These are phyloP conservation scores for Labrus mixtus DNA, from an alignment of 2,113 vertebrate species.

Conservation along the genomic window DNA sequence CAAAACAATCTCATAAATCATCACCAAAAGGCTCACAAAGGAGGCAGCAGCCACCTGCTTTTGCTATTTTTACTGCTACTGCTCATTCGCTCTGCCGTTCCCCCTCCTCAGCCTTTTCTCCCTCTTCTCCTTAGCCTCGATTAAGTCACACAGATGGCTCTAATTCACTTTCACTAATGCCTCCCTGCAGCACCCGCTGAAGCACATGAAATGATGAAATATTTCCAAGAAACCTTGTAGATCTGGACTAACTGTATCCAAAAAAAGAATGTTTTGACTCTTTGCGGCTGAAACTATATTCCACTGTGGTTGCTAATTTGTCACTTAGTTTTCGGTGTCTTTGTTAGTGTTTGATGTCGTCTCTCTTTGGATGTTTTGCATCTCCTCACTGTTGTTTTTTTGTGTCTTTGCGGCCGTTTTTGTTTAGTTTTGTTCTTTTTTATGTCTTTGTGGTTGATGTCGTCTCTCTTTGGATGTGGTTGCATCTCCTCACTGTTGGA, in stretches of 20 bases:
- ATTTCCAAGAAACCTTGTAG: constrained; percentile 62
- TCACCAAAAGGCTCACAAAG: constrained; percentile 39
- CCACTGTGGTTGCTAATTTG: too few species aligned
- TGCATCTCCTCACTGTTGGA: too few species aligned
- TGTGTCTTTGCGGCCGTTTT: neutral
- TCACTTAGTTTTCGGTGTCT: neutral
- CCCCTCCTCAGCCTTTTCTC: neutral
- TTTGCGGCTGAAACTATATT: too few species aligned
- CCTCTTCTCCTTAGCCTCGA: constrained; percentile 5
- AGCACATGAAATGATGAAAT: constrained; percentile 56
- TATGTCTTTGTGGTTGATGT: too few species aligned
- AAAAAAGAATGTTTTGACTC: neutral
- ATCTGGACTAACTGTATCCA: constrained; percentile 42
- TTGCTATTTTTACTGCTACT: constrained; percentile 6
- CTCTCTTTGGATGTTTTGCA: neutral
- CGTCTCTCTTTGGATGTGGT: neutral
- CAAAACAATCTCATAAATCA: constrained; percentile 42
- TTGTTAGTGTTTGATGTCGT: neutral
- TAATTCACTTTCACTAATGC: constrained; percentile 76
- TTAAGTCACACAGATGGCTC: constrained; percentile 33
- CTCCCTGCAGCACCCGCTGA: constrained; percentile 47
- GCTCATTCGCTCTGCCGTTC: neutral
- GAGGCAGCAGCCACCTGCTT: constrained; percentile 54
- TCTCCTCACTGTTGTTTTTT: neutral
- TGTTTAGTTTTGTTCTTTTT: too few species aligned